Conservation (phyloP, 2,113 vertebrate species). For the Calyptommatus sinebrachiatus region DNA sequence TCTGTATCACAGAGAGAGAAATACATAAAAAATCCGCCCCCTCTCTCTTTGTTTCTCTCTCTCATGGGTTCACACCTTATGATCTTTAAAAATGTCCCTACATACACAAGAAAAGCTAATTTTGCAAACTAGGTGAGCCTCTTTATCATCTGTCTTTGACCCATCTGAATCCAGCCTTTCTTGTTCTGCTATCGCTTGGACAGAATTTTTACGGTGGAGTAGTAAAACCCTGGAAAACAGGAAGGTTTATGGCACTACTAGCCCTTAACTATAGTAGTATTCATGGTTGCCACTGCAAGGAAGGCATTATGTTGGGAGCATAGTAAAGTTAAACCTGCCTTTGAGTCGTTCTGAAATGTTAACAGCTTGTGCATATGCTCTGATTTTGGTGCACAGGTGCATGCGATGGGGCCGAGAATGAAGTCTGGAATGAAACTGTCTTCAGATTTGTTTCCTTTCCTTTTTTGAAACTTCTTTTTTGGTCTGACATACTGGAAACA, state of each 20-base stretch:
- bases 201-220: conserved; percentile 48
- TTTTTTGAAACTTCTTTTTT: conserved; percentile 26
- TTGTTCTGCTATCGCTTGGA: conserved; percentile 51
- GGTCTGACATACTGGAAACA: conserved; percentile 36
- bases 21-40: too few species aligned
- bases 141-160: conserved; percentile 45
- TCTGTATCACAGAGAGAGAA: too few species aligned
- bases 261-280: conserved; percentile 55
- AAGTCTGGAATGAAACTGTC: conserved; percentile 31
- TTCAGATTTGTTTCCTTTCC: background rate
- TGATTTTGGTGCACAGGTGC: conserved; percentile 50
- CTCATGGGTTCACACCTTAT: background rate
- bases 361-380: conserved; percentile 46
- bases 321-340: conserved; percentile 60
- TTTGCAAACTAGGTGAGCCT: conserved; percentile 31
- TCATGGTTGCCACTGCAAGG: conserved; percentile 61
- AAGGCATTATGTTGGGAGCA: conserved; percentile 54
- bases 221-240: conserved; percentile 49
- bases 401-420: conserved; percentile 47
- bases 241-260: conserved; percentile 62
- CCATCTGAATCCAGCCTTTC: conserved; percentile 54
- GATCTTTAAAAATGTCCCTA: background rate
- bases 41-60: too few species aligned
- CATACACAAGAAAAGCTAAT: background rate
- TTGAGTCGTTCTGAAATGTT: conserved; percentile 48